These are phyloP conservation scores for Lycodopsis pacificus DNA, from an alignment of 2,797 vertebrate genomes.

Conservation along the genomic window DNA sequence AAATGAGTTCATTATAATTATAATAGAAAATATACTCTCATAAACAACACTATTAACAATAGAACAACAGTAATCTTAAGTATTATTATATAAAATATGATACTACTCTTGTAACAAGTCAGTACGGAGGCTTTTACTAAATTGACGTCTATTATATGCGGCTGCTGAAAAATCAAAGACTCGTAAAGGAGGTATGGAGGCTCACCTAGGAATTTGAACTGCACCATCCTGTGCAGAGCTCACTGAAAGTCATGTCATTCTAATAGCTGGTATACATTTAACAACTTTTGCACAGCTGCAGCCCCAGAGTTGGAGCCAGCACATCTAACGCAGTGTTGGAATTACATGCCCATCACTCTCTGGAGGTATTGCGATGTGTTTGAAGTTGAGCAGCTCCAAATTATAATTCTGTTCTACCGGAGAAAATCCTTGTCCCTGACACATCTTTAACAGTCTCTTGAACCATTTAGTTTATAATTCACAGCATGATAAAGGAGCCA, in stretches of 20 bases:
- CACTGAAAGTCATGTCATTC: constrained; percentile 50
- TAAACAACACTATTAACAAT: background rate
- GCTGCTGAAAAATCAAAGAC: constrained; percentile 47
- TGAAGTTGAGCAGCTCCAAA: constrained; percentile 69
- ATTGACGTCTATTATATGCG: constrained; percentile 8
- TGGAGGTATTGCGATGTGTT: constrained; percentile 62
- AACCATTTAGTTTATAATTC: constrained; percentile 57
- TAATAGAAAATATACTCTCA: background rate
- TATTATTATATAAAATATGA: background rate
- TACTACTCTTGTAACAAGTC: constrained; percentile 12
- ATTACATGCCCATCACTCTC: constrained; percentile 67
- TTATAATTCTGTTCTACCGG: constrained; percentile 65
- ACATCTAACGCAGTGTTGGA: constrained; percentile 65
- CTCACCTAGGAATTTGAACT: constrained; percentile 48
- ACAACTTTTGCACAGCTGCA: constrained; percentile 56
- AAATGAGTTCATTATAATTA: background rate
- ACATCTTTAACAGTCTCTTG: constrained; percentile 60
- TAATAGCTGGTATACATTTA: constrained; percentile 61
- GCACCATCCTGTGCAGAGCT: constrained; percentile 43
- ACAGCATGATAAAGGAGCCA: constrained; percentile 42
- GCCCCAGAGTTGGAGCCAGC: constrained; percentile 49
- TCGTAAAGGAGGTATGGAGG: constrained; percentile 29
- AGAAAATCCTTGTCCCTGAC: constrained; percentile 70
- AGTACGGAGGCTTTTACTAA: background rate
- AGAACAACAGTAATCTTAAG: background rate